Evolutionary conservation across 1,140 invertebrate genomes (phyloP).

Genomic region (Melipona quadrifasciata): DNA sequence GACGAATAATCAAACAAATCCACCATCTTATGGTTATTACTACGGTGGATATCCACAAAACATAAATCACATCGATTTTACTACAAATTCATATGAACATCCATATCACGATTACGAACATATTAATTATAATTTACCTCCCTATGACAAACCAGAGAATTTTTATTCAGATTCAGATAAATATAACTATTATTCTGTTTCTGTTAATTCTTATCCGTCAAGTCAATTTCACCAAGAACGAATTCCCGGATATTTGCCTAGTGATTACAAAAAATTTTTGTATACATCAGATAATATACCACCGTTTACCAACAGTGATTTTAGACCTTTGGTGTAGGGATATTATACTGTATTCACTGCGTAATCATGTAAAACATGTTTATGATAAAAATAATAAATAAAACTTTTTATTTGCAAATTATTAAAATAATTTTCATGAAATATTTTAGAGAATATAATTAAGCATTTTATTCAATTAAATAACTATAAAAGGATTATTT

Average conservation of each 20-base stretch:
- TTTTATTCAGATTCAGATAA: slow-evolving; percentile 50
- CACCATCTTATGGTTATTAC: slow-evolving; percentile 64
- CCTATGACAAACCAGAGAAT: slow-evolving; percentile 31
- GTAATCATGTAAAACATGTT: not conserved
- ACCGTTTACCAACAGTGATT: slow-evolving; percentile 16
- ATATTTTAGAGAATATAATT: not conserved
- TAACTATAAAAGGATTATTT: not conserved
- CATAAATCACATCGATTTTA: slow-evolving; percentile 68
- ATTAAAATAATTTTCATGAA: not conserved
- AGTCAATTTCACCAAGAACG: slow-evolving; percentile 28
- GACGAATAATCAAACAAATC: slow-evolving; percentile 4
- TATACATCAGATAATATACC: slow-evolving; percentile 35
- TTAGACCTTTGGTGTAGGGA: slow-evolving; percentile 38
- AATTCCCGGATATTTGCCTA: slow-evolving; percentile 20
- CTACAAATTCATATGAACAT: slow-evolving; percentile 43
- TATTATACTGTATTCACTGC: not conserved
- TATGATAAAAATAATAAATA: not conserved
- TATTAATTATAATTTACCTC: slow-evolving; percentile 47
- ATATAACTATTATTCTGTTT: slow-evolving; percentile 28
- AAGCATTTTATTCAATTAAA: not conserved
- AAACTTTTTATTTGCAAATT: not conserved
- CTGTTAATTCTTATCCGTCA: slow-evolving; percentile 6
- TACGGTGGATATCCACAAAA: slow-evolving; percentile 74
- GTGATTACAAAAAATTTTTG: slow-evolving; percentile 24
- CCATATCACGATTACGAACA: slow-evolving; percentile 28